A percentile compares a stretch with the other conserved stretches of the same genome.
These are phyloP conservation scores for Apogon talboti DNA, from an alignment of 2,797 vertebrate genomes.

Conservation along the genomic window DNA sequence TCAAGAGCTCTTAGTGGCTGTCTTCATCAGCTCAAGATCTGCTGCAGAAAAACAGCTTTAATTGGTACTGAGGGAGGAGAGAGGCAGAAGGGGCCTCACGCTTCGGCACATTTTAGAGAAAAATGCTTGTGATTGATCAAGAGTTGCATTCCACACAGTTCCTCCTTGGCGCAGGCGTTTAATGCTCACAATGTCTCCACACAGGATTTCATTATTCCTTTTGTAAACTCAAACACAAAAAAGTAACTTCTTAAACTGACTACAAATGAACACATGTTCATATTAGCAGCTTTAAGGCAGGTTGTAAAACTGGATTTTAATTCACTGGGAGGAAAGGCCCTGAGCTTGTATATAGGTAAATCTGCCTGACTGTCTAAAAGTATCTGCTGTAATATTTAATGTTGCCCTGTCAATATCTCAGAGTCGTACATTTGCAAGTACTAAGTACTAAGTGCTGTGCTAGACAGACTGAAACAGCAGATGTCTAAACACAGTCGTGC, in stretches of 20 bases:
- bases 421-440: constrained; percentile 42
- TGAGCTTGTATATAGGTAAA: constrained; percentile 34
- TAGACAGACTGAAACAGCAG: too few relatives aligned
- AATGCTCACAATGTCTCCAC: constrained; percentile 19
- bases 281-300: constrained; percentile 12
- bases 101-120: constrained; percentile 46
- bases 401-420: constrained; percentile 44
- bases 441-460: constrained; percentile 36
- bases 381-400: constrained; percentile 39
- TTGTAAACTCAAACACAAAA: constrained; percentile 18
- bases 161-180: constrained; percentile 17
- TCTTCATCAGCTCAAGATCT: constrained; percentile 77
- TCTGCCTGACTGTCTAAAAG: constrained; percentile 27
- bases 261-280: constrained; percentile 31
- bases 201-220: constrained; percentile 4
- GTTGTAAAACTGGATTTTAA: constrained; percentile 7
- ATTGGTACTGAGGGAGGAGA: constrained; percentile 77
- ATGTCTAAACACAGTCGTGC: too few relatives aligned
- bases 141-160: constrained; percentile 32
- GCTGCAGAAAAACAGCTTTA: constrained; percentile 82
- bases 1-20: constrained; percentile 77
- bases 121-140: constrained; percentile 51
- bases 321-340: constrained; percentile 2
- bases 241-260: neutral
- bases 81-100: constrained; percentile 53